These are phyloP conservation scores for Sanderia malayensis DNA, from an alignment of 30 jellyfish, hydroid and myxozoan species.

Conservation along the genomic window DNA sequence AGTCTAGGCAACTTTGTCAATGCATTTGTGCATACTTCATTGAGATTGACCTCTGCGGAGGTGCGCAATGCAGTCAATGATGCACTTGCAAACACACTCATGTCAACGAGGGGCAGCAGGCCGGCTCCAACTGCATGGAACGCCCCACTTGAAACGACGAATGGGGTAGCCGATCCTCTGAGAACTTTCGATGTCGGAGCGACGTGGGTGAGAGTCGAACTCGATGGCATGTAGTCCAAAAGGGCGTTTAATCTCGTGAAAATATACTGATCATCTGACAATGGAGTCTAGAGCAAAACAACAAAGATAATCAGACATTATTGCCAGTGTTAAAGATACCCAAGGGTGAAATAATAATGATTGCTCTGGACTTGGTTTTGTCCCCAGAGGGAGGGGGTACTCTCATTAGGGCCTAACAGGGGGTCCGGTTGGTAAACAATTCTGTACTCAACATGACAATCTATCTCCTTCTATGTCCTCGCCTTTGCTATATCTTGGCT, in stretches of 20 bases:
- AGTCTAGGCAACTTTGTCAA: conserved; percentile 74
- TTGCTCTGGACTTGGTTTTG: no score
- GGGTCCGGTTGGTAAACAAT: no score
- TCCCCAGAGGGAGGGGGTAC: no score
- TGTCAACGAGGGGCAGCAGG: conserved; percentile 21
- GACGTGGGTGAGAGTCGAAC: conserved; percentile 50
- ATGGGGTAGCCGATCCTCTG: conserved; percentile 44
- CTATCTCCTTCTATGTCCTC: no score
- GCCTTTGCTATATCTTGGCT: no score
- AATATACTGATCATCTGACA: conserved; percentile 60
- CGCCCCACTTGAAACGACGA: conserved; percentile 67
- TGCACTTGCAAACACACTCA: conserved; percentile 69
- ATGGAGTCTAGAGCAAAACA: conserved; percentile 37
- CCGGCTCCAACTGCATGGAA: conserved; percentile 73
- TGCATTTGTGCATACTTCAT: conserved; percentile 51
- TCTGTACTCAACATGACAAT: no score
- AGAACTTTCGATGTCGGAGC: conserved; percentile 26
- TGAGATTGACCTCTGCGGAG: conserved; percentile 41
- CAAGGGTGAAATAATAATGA: no score
- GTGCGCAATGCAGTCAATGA: conserved; percentile 58
- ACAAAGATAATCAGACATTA: no score
- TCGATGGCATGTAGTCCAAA: conserved; percentile 65
- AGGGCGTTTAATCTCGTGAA: conserved; percentile 50
- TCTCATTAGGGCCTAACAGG: no score
- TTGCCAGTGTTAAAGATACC: no score